Conservation (phyloP, 2,113 vertebrate genomes). For the Puntigrus tetrazona region DNA sequence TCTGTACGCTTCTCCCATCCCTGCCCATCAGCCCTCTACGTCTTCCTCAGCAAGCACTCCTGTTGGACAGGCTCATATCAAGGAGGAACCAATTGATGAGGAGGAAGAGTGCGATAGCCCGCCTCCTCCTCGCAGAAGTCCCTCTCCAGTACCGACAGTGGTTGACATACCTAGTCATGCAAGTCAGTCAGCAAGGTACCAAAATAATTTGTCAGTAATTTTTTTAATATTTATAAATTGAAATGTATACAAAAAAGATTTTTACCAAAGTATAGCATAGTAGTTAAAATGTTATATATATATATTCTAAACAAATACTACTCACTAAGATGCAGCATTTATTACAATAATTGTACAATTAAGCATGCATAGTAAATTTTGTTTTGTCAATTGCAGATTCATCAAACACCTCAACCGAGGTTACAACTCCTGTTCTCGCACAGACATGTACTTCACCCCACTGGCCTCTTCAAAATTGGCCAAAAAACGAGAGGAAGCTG, state of each 20-base stretch:
- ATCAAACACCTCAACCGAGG: slow-evolving; percentile 95
- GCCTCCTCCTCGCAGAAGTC: slow-evolving; percentile 86
- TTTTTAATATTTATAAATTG: background rate
- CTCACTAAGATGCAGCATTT: background rate
- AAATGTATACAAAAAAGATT: background rate
- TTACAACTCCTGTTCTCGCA: slow-evolving; percentile 91
- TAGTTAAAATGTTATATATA: background rate
- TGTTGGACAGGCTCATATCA: slow-evolving; percentile 73
- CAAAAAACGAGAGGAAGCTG: slow-evolving; percentile 94
- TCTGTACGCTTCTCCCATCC: slow-evolving; percentile 51
- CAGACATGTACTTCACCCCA: slow-evolving; percentile 94
- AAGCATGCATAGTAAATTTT: background rate
- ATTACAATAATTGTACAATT: background rate
- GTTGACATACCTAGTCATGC: slow-evolving; percentile 92
- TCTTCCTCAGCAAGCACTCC: slow-evolving; percentile 66
- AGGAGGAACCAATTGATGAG: slow-evolving; percentile 94
- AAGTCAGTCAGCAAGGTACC: slow-evolving; percentile 93
- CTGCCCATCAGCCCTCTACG: slow-evolving; percentile 78
- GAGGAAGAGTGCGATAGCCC: slow-evolving; percentile 89
- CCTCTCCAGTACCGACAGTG: slow-evolving; percentile 90
- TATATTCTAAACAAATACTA: background rate
- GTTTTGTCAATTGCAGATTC: slow-evolving; percentile 76
- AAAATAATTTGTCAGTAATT: background rate
- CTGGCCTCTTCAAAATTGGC: slow-evolving; percentile 93
- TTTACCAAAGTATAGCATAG: background rate